phyloP scores from a whole-genome alignment of 2,113 vertebrate species.

The Oreochromis tanganicae region DNA sequence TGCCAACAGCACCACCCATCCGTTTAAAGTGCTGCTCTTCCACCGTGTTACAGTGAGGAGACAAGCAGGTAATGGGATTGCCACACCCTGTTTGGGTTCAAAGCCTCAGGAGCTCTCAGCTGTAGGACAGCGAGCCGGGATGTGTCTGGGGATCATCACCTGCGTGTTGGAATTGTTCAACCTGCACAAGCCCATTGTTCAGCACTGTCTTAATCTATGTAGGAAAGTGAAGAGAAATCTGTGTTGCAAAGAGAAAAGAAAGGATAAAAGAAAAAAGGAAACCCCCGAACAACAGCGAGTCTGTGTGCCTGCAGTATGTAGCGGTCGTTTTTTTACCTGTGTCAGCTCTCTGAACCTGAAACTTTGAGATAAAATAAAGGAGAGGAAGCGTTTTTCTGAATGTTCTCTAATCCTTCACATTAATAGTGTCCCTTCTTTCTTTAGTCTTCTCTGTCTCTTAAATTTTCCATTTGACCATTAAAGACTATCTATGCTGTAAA shows the following conservation, averaged over 20 bases:
- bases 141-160: constrained; percentile 43
- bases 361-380: constrained; percentile 47
- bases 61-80: constrained; percentile 65
- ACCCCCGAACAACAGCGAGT: not conserved
- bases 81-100: constrained; percentile 55
- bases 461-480: not conserved
- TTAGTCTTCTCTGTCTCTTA: constrained; percentile 22
- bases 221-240: not conserved
- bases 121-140: constrained; percentile 33
- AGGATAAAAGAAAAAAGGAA: not conserved
- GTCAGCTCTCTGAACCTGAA: constrained; percentile 37
- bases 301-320: not conserved
- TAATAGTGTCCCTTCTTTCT: constrained; percentile 6
- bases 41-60: constrained; percentile 17
- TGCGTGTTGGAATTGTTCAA: constrained; percentile 23
- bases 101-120: constrained; percentile 21
- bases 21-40: constrained; percentile 21
- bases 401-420: constrained; percentile 25
- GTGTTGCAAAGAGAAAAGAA: not conserved
- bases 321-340: not conserved
- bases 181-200: constrained; percentile 34
- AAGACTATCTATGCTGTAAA: constrained; percentile 2
- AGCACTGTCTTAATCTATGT: constrained; percentile 3
- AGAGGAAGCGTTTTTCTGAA: constrained; percentile 18
- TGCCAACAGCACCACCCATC: constrained; percentile 44